Conservation (phyloP, 2,888 invertebrate genomes). For the Agrochola litura region DNA sequence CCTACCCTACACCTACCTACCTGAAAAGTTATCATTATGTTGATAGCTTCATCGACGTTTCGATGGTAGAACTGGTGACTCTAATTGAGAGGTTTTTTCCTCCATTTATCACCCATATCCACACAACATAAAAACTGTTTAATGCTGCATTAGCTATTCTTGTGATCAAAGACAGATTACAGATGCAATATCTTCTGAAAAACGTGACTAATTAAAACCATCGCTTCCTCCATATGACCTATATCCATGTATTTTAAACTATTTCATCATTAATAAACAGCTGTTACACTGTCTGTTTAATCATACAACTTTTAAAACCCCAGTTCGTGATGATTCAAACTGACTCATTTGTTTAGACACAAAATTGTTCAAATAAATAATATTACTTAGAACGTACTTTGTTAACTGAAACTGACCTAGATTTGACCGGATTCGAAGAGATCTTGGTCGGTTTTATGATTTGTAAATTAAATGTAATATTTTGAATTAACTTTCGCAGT, state of each 20-base stretch:
- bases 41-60: not conserved
- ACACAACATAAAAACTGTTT: not conserved
- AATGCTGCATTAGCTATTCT: not conserved
- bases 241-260: slow-evolving; percentile 14
- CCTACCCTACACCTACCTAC: too few relatives aligned
- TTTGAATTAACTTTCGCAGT: slow-evolving; percentile 14
- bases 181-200: slow-evolving; percentile 1
- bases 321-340: slow-evolving; percentile 24
- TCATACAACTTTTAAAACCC: slow-evolving; percentile 15
- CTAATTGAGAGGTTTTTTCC: not conserved
- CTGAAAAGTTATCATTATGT: not conserved
- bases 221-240: slow-evolving; percentile 30
- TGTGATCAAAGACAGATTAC: not conserved
- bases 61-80: not conserved
- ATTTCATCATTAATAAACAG: slow-evolving; percentile 42
- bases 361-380: slow-evolving; percentile 21
- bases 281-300: slow-evolving; percentile 11
- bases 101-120: not conserved
- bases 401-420: slow-evolving; percentile 38
- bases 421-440: slow-evolving; percentile 21
- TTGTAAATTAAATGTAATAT: slow-evolving; percentile 11
- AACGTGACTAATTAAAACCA: not conserved
- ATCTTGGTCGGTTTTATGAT: slow-evolving; percentile 6
- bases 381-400: not conserved
- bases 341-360: slow-evolving; percentile 38